These are phyloP conservation scores for Stegana nigrithorax DNA, from an alignment of 2,888 invertebrate genomes.

Conservation along the genomic window DNA sequence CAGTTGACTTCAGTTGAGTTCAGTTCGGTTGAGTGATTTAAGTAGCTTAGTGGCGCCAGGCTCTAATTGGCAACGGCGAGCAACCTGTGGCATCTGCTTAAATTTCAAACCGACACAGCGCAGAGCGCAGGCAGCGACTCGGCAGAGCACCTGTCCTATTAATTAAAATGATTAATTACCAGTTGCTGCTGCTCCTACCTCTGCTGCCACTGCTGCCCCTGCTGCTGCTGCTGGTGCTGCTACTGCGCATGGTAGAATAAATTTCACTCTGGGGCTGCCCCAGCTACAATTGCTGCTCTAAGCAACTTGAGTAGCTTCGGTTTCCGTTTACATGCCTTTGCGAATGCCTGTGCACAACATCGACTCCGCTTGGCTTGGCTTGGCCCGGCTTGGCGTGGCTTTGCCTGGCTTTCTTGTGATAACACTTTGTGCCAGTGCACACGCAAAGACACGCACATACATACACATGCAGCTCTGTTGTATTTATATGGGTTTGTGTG, in stretches of 20 bases:
- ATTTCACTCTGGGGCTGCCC: too few species aligned
- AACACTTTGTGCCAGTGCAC: too few species aligned
- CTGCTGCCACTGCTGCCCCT: too few species aligned
- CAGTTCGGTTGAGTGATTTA: background rate
- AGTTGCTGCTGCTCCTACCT: slow-evolving; percentile 19
- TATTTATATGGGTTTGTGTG: too few species aligned
- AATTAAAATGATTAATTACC: slow-evolving; percentile 57
- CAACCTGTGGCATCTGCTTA: slow-evolving; percentile 49
- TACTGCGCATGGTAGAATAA: too few species aligned
- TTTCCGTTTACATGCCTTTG: slow-evolving; percentile 9
- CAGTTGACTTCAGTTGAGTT: too few species aligned
- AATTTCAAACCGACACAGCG: background rate
- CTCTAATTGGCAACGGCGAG: slow-evolving; percentile 13
- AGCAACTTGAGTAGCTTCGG: background rate
- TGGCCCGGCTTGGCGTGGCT: background rate
- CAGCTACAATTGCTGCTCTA: too few species aligned
- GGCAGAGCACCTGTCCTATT: slow-evolving; percentile 52
- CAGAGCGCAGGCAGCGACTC: too few species aligned
- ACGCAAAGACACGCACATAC: background rate
- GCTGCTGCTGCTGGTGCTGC: too few species aligned
- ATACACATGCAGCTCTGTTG: background rate
- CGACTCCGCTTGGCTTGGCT: background rate
- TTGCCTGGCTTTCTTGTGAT: too few species aligned
- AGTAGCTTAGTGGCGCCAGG: too few species aligned
- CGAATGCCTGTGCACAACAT: slow-evolving; percentile 1